Conservation (phyloP, 2,888 invertebrate genomes). For the Pasiphila rectangulata region DNA sequence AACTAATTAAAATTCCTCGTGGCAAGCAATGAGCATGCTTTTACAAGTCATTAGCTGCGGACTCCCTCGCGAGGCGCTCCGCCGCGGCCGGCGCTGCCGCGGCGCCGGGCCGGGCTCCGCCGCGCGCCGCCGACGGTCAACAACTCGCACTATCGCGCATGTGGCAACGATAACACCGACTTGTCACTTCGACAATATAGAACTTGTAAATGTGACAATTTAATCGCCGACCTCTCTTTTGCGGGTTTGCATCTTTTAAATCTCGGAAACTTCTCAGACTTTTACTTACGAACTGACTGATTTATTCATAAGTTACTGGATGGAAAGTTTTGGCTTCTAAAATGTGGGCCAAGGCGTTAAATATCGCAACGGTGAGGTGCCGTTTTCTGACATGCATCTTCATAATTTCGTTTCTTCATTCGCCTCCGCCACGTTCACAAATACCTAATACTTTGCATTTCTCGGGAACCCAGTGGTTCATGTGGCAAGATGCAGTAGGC, state of each 20-base stretch:
- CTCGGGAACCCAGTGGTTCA: no score
- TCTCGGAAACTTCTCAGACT: no score
- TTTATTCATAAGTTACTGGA: conserved; percentile 50
- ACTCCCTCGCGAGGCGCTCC: conserved; percentile 31
- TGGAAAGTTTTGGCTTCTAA: conserved; percentile 58
- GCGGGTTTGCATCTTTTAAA: no score
- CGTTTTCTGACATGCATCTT: conserved; percentile 53
- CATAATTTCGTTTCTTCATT: conserved; percentile 14
- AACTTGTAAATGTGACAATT: no score
- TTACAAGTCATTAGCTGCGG: conserved; percentile 55
- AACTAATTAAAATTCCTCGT: conserved; percentile 67
- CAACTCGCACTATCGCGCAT: neutral
- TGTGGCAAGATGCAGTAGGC: no score
- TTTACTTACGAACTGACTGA: no score
- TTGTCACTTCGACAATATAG: neutral
- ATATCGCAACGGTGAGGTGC: conserved; percentile 30
- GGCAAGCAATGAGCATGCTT: conserved; percentile 56
- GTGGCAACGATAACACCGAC: neutral
- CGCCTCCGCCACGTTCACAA: neutral
- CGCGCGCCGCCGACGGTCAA: neutral
- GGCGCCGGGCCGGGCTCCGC: neutral
- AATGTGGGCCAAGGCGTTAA: conserved; percentile 56
- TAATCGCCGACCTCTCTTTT: no score
- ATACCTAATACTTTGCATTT: no score
- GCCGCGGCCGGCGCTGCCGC: conserved; percentile 10